Evolutionary conservation across 2,888 invertebrate genomes (phyloP).

Genomic region (Hedychridium roseum): DNA sequence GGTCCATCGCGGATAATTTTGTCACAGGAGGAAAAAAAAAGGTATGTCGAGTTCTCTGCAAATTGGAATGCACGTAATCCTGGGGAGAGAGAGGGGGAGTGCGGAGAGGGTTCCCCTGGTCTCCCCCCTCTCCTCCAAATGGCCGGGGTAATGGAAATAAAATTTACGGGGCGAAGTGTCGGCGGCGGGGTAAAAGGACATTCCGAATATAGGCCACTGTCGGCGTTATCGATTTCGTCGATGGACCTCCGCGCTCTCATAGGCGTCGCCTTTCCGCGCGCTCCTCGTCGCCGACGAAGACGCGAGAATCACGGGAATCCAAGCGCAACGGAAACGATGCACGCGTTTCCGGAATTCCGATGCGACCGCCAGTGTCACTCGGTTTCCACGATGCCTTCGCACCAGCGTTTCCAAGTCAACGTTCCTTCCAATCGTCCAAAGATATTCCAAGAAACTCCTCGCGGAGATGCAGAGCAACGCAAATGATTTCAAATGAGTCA

Average conservation of each 20-base stretch:
- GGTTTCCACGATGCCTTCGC: constrained; percentile 25
- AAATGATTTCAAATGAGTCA: too few species aligned
- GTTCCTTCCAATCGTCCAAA: too few species aligned
- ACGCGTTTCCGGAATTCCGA: constrained; percentile 11
- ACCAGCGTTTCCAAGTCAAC: too few species aligned
- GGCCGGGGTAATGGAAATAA: not conserved
- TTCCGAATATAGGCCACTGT: constrained; percentile 22
- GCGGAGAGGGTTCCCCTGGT: not conserved
- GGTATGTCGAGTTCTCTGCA: too few species aligned
- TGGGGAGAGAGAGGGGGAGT: too few species aligned
- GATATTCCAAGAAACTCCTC: too few species aligned
- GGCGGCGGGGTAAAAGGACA: constrained; percentile 9
- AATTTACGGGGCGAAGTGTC: constrained; percentile 21
- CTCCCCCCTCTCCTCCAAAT: not conserved
- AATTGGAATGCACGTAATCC: too few species aligned
- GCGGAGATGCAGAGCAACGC: too few species aligned
- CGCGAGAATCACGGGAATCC: too few species aligned
- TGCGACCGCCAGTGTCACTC: constrained; percentile 35
- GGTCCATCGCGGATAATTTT: constrained; percentile 26
- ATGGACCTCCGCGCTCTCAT: constrained; percentile 32
- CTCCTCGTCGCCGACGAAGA: too few species aligned
- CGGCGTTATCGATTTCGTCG: constrained; percentile 1
- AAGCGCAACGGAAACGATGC: too few species aligned
- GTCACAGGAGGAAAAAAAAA: too few species aligned
- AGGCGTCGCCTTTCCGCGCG: constrained; percentile 33